These are phyloP conservation scores for Pantala flavescens DNA, from an alignment of 1,140 invertebrate species.

Conservation along the genomic window DNA sequence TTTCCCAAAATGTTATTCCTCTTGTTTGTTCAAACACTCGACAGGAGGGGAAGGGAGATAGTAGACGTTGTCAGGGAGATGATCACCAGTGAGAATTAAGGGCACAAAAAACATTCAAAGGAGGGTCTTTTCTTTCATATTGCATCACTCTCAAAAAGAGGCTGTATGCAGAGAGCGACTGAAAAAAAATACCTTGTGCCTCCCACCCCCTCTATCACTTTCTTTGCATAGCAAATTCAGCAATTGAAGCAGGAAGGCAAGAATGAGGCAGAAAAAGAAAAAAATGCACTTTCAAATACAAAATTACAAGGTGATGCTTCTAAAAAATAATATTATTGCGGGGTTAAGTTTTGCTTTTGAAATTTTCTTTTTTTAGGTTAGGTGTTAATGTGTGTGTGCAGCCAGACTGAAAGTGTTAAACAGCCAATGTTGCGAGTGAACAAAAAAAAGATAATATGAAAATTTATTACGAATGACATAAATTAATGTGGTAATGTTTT, in stretches of 20 bases:
- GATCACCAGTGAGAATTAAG: not conserved
- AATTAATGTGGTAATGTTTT: not conserved
- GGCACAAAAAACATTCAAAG: too few species aligned
- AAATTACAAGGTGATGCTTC: not conserved
- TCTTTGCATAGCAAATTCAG: not conserved
- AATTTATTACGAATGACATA: not conserved
- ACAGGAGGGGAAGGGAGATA: not conserved
- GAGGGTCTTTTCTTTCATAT: too few species aligned
- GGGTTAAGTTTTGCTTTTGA: not conserved
- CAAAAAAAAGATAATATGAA: not conserved
- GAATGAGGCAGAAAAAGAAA: not conserved
- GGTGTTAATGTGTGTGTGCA: not conserved
- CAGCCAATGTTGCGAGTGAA: not conserved
- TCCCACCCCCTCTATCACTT: not conserved
- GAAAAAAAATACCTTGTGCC: not conserved
- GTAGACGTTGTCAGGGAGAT: not conserved
- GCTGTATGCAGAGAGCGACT: too few species aligned
- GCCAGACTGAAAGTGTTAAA: not conserved
- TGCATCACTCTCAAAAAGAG: too few species aligned
- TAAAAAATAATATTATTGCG: not conserved
- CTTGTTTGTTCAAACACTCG: not conserved
- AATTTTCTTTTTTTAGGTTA: not conserved
- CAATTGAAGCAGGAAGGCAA: not conserved
- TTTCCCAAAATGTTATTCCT: not conserved
- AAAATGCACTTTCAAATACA: conserved; percentile 10